phyloP scores from a whole-genome alignment of 1,140 invertebrate species.

The Temnothorax longispinosus region DNA sequence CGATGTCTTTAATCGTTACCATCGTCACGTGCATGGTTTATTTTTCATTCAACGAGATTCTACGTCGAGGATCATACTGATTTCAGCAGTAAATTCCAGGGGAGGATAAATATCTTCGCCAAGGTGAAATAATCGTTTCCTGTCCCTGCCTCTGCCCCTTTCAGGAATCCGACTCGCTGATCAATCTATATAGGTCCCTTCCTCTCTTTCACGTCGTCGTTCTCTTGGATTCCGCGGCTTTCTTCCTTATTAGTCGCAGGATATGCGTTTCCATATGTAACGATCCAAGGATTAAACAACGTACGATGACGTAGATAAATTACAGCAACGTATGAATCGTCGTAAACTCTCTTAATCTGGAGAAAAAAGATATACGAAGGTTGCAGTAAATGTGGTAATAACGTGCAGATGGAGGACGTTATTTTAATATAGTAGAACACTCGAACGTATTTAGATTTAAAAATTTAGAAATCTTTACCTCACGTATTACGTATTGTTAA shows the following conservation, averaged over 20 bases:
- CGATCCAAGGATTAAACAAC: background rate
- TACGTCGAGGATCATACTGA: background rate
- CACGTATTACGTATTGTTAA: background rate
- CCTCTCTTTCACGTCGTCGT: background rate
- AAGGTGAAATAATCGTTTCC: background rate
- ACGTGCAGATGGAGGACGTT: no score
- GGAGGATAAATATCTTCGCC: background rate
- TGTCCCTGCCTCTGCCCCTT: background rate
- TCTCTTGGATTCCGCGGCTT: background rate
- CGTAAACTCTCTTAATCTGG: background rate
- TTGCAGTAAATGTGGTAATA: background rate
- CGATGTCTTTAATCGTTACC: background rate
- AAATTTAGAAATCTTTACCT: background rate
- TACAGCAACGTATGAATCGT: background rate
- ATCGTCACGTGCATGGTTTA: background rate
- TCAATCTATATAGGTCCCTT: background rate
- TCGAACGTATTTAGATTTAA: background rate
- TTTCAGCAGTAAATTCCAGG: background rate
- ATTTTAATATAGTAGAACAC: no score
- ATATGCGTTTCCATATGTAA: constrained; percentile 24
- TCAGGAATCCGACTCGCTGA: no score
- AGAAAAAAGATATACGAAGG: background rate
- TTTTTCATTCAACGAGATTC: background rate
- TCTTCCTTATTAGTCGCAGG: background rate
- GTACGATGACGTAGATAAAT: background rate